Percentiles rank a stretch among this genome's conserved stretches.
Conservation (phyloP, 64 coral and sea anemone genomes). For the Montipora foliosa region DNA sequence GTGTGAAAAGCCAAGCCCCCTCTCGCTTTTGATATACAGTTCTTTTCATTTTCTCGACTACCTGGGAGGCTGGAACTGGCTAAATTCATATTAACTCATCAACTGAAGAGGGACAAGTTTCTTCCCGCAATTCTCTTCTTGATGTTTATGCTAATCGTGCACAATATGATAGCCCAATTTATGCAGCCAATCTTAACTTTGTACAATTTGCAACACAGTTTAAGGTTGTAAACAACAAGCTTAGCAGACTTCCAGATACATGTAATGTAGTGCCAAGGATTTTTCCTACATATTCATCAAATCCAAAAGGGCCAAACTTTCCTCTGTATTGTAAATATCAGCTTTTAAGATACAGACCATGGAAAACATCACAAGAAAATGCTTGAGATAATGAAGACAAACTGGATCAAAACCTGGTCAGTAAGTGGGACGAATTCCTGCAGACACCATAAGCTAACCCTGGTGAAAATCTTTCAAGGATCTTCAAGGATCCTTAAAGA, state of each 20-base stretch:
- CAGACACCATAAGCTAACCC: slow-evolving; percentile 59
- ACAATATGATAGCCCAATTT: neutral
- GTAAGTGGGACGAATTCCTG: slow-evolving; percentile 50
- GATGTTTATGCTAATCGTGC: slow-evolving; percentile 62
- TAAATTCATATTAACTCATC: neutral
- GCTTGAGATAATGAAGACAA: slow-evolving; percentile 49
- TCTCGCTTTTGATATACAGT: too few species aligned
- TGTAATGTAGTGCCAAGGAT: slow-evolving; percentile 20
- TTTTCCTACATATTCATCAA: slow-evolving; percentile 27
- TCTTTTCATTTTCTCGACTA: too few species aligned
- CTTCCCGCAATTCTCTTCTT: slow-evolving; percentile 28
- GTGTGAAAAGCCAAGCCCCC: too few species aligned
- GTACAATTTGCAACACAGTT: slow-evolving; percentile 51
- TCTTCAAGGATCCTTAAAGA: slow-evolving; percentile 20
- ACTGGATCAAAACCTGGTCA: slow-evolving; percentile 36
- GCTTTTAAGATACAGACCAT: slow-evolving; percentile 27
- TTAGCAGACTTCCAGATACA: slow-evolving; percentile 2
- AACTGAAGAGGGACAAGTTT: neutral
- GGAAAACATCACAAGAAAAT: slow-evolving; percentile 42
- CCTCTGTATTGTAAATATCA: slow-evolving; percentile 37
- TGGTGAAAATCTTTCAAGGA: too few species aligned
- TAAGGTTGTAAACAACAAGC: slow-evolving; percentile 43
- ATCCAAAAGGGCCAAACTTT: slow-evolving; percentile 56
- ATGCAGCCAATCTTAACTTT: slow-evolving; percentile 25
- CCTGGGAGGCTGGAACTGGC: too few species aligned